phyloP scores from a whole-genome alignment of 1,140 invertebrate genomes.

The Campoletis sonorensis region DNA sequence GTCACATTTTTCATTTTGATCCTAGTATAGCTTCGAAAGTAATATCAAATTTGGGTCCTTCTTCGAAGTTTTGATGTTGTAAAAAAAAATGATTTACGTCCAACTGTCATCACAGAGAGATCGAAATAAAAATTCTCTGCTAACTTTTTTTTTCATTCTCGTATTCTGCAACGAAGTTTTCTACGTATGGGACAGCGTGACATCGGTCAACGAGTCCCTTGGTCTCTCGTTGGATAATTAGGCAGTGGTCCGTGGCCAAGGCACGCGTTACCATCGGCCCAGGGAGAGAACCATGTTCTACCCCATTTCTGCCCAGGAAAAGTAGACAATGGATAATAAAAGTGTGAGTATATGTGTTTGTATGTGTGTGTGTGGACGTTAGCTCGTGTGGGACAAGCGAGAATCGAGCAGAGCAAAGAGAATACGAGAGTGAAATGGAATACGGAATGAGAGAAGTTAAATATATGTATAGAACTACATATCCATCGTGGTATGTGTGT shows the following conservation, averaged over 20 bases:
- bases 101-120: too few species aligned
- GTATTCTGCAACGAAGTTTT: neutral
- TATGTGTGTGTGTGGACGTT: neutral
- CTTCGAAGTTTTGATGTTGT: too few species aligned
- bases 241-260: slow-evolving; percentile 48
- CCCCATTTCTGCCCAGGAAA: slow-evolving; percentile 51
- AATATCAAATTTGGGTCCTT: too few species aligned
- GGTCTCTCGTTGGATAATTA: slow-evolving; percentile 61
- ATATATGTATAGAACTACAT: neutral
- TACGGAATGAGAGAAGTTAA: slow-evolving; percentile 69
- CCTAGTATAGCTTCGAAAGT: neutral
- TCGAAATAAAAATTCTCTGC: too few species aligned
- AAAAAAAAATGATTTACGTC: too few species aligned
- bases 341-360: too few species aligned
- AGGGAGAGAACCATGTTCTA: neutral
- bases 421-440: slow-evolving; percentile 72
- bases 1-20: too few species aligned
- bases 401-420: slow-evolving; percentile 56
- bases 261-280: slow-evolving; percentile 14
- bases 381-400: neutral
- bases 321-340: slow-evolving; percentile 66
- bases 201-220: neutral
- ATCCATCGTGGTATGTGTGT: neutral
- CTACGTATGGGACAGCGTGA: neutral
- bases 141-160: neutral